Percentiles rank a stretch among this genome's conserved stretches.
phyloP scores from a whole-genome alignment of 2,888 invertebrate genomes.

The Odontothrips loti region DNA sequence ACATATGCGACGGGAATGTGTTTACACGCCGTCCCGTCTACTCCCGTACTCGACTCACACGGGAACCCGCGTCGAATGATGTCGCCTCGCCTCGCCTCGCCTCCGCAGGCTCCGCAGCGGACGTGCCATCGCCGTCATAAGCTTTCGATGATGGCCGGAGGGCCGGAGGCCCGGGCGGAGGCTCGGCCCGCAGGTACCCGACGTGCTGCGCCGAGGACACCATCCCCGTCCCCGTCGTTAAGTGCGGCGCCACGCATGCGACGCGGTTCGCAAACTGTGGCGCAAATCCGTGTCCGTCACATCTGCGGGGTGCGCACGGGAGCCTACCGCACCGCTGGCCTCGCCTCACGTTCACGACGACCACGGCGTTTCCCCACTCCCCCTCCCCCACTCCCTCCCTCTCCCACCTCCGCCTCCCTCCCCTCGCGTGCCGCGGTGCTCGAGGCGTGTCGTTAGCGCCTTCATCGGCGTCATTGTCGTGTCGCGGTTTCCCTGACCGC shows the following conservation, averaged over 20 bases:
- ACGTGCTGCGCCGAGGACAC: neutral
- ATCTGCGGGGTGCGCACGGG: no score
- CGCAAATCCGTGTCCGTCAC: no score
- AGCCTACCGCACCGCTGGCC: no score
- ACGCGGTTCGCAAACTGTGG: no score
- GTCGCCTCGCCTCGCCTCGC: no score
- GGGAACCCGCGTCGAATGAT: neutral
- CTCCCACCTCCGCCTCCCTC: neutral
- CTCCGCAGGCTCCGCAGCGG: neutral
- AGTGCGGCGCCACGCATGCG: no score
- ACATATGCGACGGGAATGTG: slow-evolving; percentile 6
- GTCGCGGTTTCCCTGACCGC: neutral
- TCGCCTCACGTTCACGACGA: no score
- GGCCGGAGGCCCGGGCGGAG: neutral
- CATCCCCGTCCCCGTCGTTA: no score
- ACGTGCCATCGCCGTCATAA: neutral
- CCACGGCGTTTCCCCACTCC: neutral
- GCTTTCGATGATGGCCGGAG: neutral
- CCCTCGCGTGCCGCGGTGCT: neutral
- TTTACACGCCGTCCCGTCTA: neutral
- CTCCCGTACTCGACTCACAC: neutral
- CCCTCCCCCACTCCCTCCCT: neutral
- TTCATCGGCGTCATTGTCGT: slow-evolving; percentile 17
- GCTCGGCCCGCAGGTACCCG: neutral
- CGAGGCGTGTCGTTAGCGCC: slow-evolving; percentile 10